Conservation (phyloP, 2,888 invertebrate genomes). For the Incurvaria masculella region DNA sequence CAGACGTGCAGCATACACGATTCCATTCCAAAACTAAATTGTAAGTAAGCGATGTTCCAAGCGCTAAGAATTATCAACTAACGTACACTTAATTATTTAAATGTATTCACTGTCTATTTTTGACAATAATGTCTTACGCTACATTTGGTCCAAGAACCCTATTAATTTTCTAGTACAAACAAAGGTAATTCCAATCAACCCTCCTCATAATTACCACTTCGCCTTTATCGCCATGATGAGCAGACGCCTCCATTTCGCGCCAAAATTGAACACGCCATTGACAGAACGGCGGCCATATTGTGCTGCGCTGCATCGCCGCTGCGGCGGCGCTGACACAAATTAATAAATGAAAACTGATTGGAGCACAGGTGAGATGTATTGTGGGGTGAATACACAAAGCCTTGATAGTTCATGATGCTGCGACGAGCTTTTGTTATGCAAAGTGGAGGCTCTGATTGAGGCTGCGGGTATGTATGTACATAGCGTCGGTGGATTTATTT, state of each 20-base stretch:
- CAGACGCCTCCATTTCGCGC: neutral
- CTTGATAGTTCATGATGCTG: neutral
- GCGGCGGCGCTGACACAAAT: conserved; percentile 11
- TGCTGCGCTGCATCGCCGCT: conserved; percentile 6
- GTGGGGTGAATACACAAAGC: neutral
- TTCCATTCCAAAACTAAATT: no score
- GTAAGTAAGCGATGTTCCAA: no score
- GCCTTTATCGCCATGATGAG: neutral
- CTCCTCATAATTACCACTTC: neutral
- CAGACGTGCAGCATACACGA: no score
- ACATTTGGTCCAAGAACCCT: no score
- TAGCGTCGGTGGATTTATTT: no score
- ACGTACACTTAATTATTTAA: no score
- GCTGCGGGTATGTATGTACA: no score
- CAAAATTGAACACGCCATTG: neutral
- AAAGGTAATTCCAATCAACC: neutral
- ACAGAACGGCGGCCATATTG: neutral
- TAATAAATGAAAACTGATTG: conserved; percentile 14
- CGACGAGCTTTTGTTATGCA: neutral
- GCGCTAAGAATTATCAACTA: no score
- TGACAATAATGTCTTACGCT: no score
- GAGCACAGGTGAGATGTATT: neutral
- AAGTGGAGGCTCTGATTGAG: neutral
- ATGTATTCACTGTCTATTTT: no score
- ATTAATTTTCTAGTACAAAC: no score